Evolutionary conservation across 1,140 invertebrate genomes (phyloP), one percentile per base, ranked within the genome.

Genomic region (Caenorhabditis brenneri): DNA sequence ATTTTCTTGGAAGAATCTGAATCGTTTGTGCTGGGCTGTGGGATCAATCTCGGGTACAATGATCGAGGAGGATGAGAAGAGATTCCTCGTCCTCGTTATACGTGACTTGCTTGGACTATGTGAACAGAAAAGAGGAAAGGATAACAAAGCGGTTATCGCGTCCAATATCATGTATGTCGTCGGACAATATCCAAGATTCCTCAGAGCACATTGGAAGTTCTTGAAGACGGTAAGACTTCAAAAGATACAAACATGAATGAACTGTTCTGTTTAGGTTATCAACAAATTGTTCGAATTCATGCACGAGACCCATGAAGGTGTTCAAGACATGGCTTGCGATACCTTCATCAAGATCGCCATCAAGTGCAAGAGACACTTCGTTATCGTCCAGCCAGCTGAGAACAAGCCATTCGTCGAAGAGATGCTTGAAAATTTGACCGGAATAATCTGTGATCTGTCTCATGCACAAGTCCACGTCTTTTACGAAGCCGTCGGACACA

Each of bases 111-210:
- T 99, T 42, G 97, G 97, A 2, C 92, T 99, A 15, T 99, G 98
- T 92, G 98, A 99, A 91, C 97, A 99, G 91, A 99, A 99, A 91
- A 95, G 98, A 88, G 97, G 97, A 12, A 99, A 99, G 93, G 97
- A 99, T 92, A 99, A 99, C 91, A 99, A 99, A 92, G 98, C 98
- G 65, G 99, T 99, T 79, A 98, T 99, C 90, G 98, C 98, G 7
- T 98, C 97, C 84, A 99, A 99, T 91, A 99, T 99, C 86, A 99
- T 99, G 98, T 99, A 99, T 92, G 97, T 99, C 85, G 98, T 99
- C 42, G 98, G 98, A 31, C 98, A 99, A 91, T 99, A 99, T 93
- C 98, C 98, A 69, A 93, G 97, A 60, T 99, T 99, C 92, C 93
- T 99, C 49, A 93, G 96, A 88, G 97, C 96, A n/a, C 98, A 99